Conservation (phyloP, 2,113 vertebrate genomes). For the Fregetta grallaria region DNA sequence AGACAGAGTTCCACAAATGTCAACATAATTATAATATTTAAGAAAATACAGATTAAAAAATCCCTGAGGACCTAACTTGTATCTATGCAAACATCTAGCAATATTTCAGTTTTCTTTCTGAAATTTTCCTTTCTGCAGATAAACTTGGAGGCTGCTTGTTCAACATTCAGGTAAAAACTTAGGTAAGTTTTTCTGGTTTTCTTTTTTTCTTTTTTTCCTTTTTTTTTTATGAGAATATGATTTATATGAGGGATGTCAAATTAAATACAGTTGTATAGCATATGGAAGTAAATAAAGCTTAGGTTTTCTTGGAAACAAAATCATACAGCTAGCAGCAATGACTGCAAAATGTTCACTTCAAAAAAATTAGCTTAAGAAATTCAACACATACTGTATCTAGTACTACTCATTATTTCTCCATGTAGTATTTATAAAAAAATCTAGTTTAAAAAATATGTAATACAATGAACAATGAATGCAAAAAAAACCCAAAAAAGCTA, state of each 20-base stretch:
- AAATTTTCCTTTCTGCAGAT: background rate
- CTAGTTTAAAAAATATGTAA: background rate
- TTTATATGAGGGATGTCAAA: background rate
- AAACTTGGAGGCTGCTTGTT: background rate
- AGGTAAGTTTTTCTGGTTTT: background rate
- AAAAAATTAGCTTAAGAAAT: background rate
- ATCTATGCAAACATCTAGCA: background rate
- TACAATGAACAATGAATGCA: background rate
- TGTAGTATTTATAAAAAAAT: background rate
- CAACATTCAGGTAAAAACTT: background rate
- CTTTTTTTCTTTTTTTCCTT: too few relatives aligned
- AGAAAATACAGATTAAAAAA: background rate
- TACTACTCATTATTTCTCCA: background rate
- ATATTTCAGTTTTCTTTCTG: background rate
- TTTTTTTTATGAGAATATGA: background rate
- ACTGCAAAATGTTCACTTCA: background rate
- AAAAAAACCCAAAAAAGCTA: background rate
- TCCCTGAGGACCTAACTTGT: background rate
- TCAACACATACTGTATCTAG: background rate
- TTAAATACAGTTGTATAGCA: background rate
- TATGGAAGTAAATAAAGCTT: background rate
- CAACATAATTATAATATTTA: background rate
- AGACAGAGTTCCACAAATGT: background rate
- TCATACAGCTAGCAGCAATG: background rate
- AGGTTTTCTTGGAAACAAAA: background rate